Conservation (phyloP, 2,113 vertebrate species). For the Miniopterus natalensis region DNA sequence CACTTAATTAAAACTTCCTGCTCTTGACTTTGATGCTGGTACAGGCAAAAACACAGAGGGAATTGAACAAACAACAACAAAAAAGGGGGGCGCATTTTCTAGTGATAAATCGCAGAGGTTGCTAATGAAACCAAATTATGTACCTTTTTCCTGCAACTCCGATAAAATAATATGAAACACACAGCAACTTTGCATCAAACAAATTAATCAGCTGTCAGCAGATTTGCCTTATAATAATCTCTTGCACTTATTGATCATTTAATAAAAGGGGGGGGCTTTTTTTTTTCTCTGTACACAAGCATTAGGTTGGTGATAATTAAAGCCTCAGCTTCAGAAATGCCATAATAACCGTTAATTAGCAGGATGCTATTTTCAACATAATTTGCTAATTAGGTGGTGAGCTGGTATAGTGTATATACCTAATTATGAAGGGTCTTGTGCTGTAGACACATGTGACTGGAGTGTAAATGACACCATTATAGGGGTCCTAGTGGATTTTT, state of each 20-base stretch:
- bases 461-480: slow-evolving; percentile 96
- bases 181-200: slow-evolving; percentile 93
- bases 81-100: slow-evolving; percentile 86
- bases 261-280: slow-evolving; percentile 78
- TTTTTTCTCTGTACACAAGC: slow-evolving; percentile 89
- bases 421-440: slow-evolving; percentile 95
- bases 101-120: slow-evolving; percentile 93
- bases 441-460: slow-evolving; percentile 94
- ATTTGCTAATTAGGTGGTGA: slow-evolving; percentile 99
- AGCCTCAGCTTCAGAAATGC: slow-evolving; percentile 99
- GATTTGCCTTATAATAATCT: slow-evolving; percentile 93
- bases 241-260: slow-evolving; percentile 93
- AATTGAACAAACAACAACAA: slow-evolving; percentile 93
- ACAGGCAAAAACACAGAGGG: slow-evolving; percentile 92
- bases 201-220: slow-evolving; percentile 93
- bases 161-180: slow-evolving; percentile 94
- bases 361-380: slow-evolving; percentile 99
- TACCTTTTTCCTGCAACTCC: slow-evolving; percentile 93
- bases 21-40: slow-evolving; percentile 96
- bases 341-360: slow-evolving; percentile 99
- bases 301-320: slow-evolving; percentile 98
- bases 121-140: slow-evolving; percentile 95
- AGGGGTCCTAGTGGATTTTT: slow-evolving; percentile 88
- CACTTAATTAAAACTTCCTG: slow-evolving; percentile 97
- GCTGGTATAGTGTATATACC: slow-evolving; percentile 94